A percentile compares a stretch with the other conserved stretches of the same genome.
Conservation (phyloP, 2,888 invertebrate species). For the Mimumesa dahlbomi region DNA sequence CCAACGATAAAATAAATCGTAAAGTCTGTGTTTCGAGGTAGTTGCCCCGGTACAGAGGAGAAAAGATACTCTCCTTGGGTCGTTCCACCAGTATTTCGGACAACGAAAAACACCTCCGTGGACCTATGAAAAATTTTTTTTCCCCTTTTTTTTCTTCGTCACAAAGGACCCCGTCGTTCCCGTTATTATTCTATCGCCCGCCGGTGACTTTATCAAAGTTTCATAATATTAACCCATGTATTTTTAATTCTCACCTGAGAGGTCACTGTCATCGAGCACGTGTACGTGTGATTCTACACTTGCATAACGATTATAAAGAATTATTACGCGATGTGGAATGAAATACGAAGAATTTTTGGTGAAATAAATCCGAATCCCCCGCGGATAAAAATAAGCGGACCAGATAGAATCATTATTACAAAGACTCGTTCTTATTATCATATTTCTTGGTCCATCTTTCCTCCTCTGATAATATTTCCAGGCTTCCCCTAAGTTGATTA, state of each 20-base stretch:
- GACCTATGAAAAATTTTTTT: conserved; percentile 24
- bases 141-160: too few relatives aligned
- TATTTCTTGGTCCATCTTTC: neutral
- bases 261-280: too few relatives aligned
- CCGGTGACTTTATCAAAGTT: too few relatives aligned
- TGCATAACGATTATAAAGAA: too few relatives aligned
- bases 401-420: conserved; percentile 17
- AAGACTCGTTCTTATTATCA: conserved; percentile 15
- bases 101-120: conserved; percentile 15
- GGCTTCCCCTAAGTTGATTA: conserved; percentile 25
- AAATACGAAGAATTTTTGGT: too few relatives aligned
- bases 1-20: conserved; percentile 39
- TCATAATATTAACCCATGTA: too few relatives aligned
- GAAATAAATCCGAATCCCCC: neutral
- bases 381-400: conserved; percentile 3
- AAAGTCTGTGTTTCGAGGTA: conserved; percentile 17
- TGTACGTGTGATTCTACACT: too few relatives aligned
- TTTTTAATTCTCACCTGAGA: too few relatives aligned
- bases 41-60: conserved; percentile 4
- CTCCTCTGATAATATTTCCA: conserved; percentile 17
- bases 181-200: conserved; percentile 3
- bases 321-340: too few relatives aligned
- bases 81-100: conserved; percentile 23
- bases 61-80: conserved; percentile 6
- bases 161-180: too few relatives aligned